Percentiles rank a stretch among this genome's conserved stretches.
Evolutionary conservation across 1,140 invertebrate genomes (phyloP).

Genomic region (Drosophila santomea): DNA sequence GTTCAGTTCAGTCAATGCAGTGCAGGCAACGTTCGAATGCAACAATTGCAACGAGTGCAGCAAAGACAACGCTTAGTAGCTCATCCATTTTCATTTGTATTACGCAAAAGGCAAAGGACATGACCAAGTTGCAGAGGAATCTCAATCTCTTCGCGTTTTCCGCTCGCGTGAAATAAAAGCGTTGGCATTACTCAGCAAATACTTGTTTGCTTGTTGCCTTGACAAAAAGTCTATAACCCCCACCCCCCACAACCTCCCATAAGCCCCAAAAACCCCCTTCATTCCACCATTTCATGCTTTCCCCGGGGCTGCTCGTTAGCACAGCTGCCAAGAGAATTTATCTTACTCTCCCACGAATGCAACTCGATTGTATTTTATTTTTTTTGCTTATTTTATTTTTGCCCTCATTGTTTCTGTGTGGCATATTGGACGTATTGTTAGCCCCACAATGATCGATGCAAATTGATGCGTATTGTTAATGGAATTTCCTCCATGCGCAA

Average conservation of each 20-base stretch:
- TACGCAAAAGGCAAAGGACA: conserved; percentile 70
- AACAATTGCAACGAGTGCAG: conserved; percentile 36
- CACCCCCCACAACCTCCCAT: not conserved
- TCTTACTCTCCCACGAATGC: conserved; percentile 74
- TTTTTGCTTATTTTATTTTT: conserved; percentile 27
- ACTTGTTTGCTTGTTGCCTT: conserved; percentile 47
- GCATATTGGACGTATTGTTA: conserved; percentile 77
- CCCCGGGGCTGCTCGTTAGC: conserved; percentile 66
- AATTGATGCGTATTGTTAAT: conserved; percentile 80
- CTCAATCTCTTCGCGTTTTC: conserved; percentile 11
- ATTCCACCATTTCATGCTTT: conserved; percentile 7
- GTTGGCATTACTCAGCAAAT: conserved; percentile 71
- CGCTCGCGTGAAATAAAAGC: conserved; percentile 50
- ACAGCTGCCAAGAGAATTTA: conserved; percentile 74
- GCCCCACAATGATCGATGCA: conserved; percentile 77
- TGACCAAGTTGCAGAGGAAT: conserved; percentile 17
- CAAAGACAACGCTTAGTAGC: conserved; percentile 76
- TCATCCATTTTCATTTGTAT: conserved; percentile 83
- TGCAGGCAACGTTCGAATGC: conserved; percentile 53
- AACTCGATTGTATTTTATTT: conserved; percentile 55
- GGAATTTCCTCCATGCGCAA: conserved; percentile 37
- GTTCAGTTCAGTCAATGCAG: conserved; percentile 33
- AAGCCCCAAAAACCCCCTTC: not conserved
- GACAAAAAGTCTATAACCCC: conserved; percentile 47
- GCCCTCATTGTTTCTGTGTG: conserved; percentile 50